These are phyloP conservation scores for Atta texana DNA, from an alignment of 1,140 invertebrate species.

Conservation along the genomic window DNA sequence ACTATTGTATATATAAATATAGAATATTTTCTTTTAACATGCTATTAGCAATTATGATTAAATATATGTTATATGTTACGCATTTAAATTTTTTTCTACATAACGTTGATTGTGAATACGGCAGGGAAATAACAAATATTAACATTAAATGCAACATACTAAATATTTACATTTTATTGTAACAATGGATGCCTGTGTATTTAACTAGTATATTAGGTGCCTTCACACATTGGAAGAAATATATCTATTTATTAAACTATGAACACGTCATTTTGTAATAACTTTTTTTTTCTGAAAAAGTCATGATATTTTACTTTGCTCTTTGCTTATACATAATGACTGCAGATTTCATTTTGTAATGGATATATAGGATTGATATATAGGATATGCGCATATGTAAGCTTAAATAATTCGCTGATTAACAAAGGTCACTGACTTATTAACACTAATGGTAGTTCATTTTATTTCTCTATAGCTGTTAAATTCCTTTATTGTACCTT, in stretches of 20 bases:
- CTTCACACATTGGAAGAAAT: constrained; percentile 46
- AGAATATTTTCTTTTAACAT: neutral
- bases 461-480: neutral
- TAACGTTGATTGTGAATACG: neutral
- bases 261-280: neutral
- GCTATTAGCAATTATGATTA: neutral
- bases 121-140: constrained; percentile 32
- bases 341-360: neutral
- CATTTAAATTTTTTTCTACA: constrained; percentile 21
- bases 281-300: neutral
- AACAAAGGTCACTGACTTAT: constrained; percentile 8
- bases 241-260: constrained; percentile 21
- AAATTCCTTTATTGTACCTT: neutral
- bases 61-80: neutral
- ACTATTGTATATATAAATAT: neutral
- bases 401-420: neutral
- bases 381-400: neutral
- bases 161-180: neutral
- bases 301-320: neutral
- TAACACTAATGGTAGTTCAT: neutral
- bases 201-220: constrained; percentile 61
- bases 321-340: neutral
- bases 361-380: no score
- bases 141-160: neutral
- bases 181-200: constrained; percentile 33